Base-by-base conservation (phyloP, 2,797 vertebrate genomes). In the Pseudochromis fuscus region DNA sequence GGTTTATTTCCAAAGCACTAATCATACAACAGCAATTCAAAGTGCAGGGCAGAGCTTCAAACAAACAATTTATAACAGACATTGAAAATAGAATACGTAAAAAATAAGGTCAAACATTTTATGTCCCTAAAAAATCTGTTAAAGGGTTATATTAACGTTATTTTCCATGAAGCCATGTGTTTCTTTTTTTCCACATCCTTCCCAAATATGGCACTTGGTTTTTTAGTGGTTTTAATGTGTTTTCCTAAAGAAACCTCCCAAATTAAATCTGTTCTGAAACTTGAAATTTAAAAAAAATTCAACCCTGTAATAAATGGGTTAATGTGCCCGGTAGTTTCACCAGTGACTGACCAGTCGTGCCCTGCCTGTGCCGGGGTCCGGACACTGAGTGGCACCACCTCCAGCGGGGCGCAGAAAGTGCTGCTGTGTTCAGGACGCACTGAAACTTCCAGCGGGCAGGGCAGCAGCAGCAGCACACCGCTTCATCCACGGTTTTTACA, bases 311-410 rank as follows among this genome's bases (percentile, higher is more conserved):
- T 42, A n/a, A n/a, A 19, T 1, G 38, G 15, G 38, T 19, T n/a
- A 42, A n/a, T n/a, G 6, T 7, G 13, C 6, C 38, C n/a, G n/a
- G n/a, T n/a, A n/a, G n/a, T n/a, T n/a, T n/a, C n/a, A n/a, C n/a
- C n/a, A n/a, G n/a, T n/a, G n/a, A n/a, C n/a, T 38, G 46, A 27
- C 1, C 27, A 25, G 10, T 60, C 38, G 11, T 58, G 4, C 38
- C 21, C 7, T 19, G 45, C 6, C 30, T 19, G n/a, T n/a, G 56
- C 5, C 5, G 52, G 53, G 69, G 48, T 74, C 72, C 44, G 68
- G 71, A 50, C 72, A 12, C 45, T 35, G 67, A 49, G 75, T 49
- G 79, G 80, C 86, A 71, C 82, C 89, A 77, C 83, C 86, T 83
- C 84, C 82, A 23, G 19, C 72, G 44, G 24, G 7, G 56, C 52